Evolutionary conservation across 2,888 invertebrate genomes (phyloP), one percentile per base, ranked within the genome.

Genomic region (Bugulina stolonifera): DNA sequence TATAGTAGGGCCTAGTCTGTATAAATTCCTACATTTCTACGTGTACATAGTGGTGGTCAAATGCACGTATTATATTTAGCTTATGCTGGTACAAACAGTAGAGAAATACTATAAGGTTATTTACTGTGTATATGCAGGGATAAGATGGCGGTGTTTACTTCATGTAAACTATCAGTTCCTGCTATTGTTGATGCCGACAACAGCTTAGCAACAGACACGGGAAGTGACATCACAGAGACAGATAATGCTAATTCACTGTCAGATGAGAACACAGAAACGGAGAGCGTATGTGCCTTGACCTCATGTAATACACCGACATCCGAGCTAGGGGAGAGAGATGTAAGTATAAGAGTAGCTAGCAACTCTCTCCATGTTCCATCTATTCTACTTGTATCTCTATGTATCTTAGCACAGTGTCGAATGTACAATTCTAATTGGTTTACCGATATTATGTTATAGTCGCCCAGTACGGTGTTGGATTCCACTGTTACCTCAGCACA

Each of bases 61-160:
- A n/a, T n/a, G n/a, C n/a, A n/a, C n/a, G n/a, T n/a, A n/a, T n/a
- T n/a, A n/a, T n/a, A n/a, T n/a, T n/a, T n/a, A n/a, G n/a, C n/a
- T n/a, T n/a, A n/a, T n/a, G n/a, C n/a, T n/a, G n/a, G n/a, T n/a
- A n/a, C n/a, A n/a, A n/a, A n/a, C n/a, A n/a, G n/a, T n/a, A n/a
- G n/a, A n/a, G n/a, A n/a, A n/a, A n/a, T n/a, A n/a, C n/a, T n/a
- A n/a, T n/a, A n/a, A n/a, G n/a, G n/a, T n/a, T n/a, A n/a, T n/a
- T n/a, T n/a, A n/a, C n/a, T 78, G 78, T 77, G 81, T 87, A 87
- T n/a, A n/a, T n/a, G 35, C 87, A 95, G 95, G 87, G 94, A 95
- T 86, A 95, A 95, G 86, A 94, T 96, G 91, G 93, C 94, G 57
- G 96, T 95, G 87, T 95, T 96, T 85, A 94, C 94, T 0, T 89